Conservation (phyloP, 23 tunicate species). For the Trididemnum clinides region DNA sequence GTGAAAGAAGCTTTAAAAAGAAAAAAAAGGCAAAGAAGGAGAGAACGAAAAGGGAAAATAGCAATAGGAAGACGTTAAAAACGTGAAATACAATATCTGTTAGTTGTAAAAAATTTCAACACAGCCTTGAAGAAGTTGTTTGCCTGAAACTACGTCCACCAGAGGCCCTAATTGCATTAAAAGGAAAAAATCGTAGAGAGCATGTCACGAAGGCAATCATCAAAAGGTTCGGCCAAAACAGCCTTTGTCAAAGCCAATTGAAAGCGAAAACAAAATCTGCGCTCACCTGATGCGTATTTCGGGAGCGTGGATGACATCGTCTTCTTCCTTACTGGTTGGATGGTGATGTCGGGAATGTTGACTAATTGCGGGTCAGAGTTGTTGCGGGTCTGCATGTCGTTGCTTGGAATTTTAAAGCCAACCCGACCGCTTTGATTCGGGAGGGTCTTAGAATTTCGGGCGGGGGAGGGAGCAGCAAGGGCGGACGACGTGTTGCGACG, state of each 20-base stretch:
- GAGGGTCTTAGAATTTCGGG: conserved; percentile 85
- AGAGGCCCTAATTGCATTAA: too few relatives aligned
- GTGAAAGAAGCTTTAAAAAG: background rate
- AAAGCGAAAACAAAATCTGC: too few relatives aligned
- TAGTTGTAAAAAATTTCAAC: too few relatives aligned
- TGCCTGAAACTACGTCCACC: too few relatives aligned
- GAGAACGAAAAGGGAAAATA: conserved; percentile 12
- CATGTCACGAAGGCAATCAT: too few relatives aligned
- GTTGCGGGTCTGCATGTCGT: conserved; percentile 60
- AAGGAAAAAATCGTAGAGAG: too few relatives aligned
- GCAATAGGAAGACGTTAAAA: background rate
- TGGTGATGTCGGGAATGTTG: conserved; percentile 34
- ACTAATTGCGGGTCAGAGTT: conserved; percentile 86
- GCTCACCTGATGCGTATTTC: conserved; percentile 61
- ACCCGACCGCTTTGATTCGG: conserved; percentile 35
- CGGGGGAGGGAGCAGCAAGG: conserved; percentile 64
- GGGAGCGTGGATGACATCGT: conserved; percentile 68
- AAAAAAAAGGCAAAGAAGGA: conserved; percentile 18
- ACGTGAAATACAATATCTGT: too few relatives aligned
- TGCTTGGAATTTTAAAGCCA: conserved; percentile 34
- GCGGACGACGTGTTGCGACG: conserved; percentile 19
- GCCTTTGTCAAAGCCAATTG: background rate
- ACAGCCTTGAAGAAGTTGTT: too few relatives aligned
- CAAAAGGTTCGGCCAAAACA: background rate
- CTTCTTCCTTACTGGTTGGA: conserved; percentile 67